phyloP scores from a whole-genome alignment of 2,113 vertebrate species.

The Phalacrocorax aristotelis region DNA sequence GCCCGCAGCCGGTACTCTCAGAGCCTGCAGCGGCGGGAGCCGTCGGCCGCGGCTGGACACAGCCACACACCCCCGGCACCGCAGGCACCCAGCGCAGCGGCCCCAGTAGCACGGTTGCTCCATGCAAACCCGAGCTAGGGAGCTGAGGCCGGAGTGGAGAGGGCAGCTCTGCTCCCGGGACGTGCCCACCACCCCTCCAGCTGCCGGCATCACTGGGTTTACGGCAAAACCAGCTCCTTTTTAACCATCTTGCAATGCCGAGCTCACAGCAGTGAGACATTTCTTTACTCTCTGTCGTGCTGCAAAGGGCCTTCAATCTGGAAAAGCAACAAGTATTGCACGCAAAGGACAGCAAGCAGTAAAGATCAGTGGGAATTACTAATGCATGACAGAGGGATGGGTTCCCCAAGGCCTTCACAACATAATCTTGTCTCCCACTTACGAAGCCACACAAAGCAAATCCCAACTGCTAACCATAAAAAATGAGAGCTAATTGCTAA shows the following conservation, averaged over 20 bases:
- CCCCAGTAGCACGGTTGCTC: neutral
- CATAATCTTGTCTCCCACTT: neutral
- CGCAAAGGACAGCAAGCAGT: neutral
- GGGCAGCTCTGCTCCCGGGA: neutral
- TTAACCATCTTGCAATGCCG: neutral
- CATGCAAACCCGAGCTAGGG: neutral
- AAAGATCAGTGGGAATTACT: neutral
- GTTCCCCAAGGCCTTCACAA: neutral
- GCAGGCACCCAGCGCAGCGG: rapidly evolving
- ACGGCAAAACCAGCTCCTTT: neutral
- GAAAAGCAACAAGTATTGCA: neutral
- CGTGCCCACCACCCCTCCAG: neutral
- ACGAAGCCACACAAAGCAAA: slow-evolving; percentile 56
- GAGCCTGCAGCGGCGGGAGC: neutral
- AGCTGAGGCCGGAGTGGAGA: neutral
- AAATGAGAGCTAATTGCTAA: slow-evolving; percentile 52
- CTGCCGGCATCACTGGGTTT: neutral
- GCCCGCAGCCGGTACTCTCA: neutral
- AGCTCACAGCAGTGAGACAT: neutral
- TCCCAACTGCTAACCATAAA: slow-evolving; percentile 18
- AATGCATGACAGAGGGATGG: neutral
- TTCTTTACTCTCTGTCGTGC: neutral
- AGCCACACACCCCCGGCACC: neutral
- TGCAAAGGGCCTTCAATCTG: neutral
- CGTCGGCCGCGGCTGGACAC: rapidly evolving